phyloP scores from a whole-genome alignment of 2,888 invertebrate species.

The Podabrus alpinus region DNA sequence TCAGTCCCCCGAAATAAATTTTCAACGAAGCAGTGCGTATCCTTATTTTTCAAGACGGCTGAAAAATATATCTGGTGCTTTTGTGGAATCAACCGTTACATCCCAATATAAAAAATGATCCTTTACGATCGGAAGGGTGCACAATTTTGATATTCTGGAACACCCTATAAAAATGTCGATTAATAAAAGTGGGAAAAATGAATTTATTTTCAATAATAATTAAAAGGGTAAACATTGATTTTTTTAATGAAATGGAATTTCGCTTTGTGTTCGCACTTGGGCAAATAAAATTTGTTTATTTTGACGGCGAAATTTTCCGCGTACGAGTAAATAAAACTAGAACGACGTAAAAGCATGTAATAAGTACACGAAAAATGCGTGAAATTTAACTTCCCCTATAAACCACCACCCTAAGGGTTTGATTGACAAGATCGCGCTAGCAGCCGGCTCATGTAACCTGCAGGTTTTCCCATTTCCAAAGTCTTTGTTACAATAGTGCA shows the following conservation, averaged over 20 bases:
- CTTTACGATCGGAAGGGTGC: not conserved
- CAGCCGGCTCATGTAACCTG: not conserved
- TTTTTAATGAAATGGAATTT: not conserved
- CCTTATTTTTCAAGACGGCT: not conserved
- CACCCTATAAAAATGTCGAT: not conserved
- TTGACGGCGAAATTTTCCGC: not conserved
- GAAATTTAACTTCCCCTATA: not conserved
- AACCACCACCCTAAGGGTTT: not conserved
- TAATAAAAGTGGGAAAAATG: not conserved
- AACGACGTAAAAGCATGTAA: not conserved
- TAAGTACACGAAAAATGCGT: not conserved
- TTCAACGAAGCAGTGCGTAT: not conserved
- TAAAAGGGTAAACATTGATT: not conserved
- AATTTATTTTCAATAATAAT: not conserved
- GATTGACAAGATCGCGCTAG: conserved; percentile 4
- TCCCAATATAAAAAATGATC: not conserved
- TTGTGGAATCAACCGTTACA: not conserved
- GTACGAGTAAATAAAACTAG: not conserved
- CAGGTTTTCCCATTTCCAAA: conserved; percentile 12
- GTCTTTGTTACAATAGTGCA: conserved; percentile 21
- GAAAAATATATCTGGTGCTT: not conserved
- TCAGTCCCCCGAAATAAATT: not conserved
- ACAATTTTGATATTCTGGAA: not conserved
- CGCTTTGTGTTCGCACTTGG: not conserved
- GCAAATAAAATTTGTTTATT: not conserved